phyloP scores from a whole-genome alignment of 2,797 vertebrate species.

The Loris lydekkerianus region DNA sequence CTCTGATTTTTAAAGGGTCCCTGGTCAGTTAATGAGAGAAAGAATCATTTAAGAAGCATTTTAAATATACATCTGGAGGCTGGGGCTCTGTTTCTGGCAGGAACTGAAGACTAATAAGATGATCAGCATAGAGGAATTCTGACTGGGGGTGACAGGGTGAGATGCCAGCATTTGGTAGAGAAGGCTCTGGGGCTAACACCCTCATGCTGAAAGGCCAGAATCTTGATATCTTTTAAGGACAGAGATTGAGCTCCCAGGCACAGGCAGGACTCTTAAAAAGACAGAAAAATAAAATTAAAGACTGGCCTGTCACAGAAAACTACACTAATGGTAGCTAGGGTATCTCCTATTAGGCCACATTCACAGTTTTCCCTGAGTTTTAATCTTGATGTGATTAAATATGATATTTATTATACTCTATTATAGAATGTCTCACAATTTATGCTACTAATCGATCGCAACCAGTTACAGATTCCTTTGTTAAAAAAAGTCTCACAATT shows the following conservation, averaged over 20 bases:
- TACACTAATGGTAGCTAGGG: background rate
- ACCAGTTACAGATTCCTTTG: no score
- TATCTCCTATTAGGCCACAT: background rate
- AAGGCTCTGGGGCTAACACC: background rate
- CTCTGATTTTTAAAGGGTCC: background rate
- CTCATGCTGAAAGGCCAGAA: background rate
- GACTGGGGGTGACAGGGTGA: background rate
- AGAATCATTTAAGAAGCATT: slow-evolving; percentile 2
- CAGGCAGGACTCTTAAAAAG: background rate
- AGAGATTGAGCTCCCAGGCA: background rate
- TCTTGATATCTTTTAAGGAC: background rate
- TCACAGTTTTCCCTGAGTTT: background rate
- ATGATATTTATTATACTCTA: background rate
- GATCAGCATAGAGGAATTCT: background rate
- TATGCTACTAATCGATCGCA: background rate
- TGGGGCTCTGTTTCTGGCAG: background rate
- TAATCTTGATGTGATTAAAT: background rate
- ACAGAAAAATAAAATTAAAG: background rate
- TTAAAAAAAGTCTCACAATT: background rate
- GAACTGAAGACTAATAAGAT: background rate
- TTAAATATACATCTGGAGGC: background rate
- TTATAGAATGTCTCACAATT: background rate
- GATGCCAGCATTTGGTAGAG: background rate
- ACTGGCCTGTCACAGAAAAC: background rate
- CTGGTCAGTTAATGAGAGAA: background rate